Evolutionary conservation across 2,113 vertebrate genomes (phyloP).

Genomic region (Tringa solitaria): DNA sequence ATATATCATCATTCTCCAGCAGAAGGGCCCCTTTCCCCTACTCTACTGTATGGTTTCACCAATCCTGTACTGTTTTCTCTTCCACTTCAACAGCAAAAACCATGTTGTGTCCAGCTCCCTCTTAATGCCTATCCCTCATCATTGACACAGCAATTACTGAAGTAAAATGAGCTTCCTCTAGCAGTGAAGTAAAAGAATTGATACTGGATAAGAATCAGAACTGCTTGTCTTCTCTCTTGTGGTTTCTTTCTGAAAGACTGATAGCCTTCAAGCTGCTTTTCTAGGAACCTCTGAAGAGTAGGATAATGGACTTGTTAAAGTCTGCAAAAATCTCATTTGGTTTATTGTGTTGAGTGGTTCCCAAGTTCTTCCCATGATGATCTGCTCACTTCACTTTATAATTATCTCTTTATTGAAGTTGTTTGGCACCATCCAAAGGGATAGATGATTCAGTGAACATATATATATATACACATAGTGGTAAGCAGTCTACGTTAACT

Average conservation of each 20-base stretch:
- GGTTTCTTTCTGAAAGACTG: not conserved
- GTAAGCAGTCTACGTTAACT: not conserved
- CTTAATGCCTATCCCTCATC: not conserved
- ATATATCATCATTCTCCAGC: not conserved
- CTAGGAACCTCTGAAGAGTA: not conserved
- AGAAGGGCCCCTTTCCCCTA: not conserved
- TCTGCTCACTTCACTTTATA: not conserved
- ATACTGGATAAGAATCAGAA: not conserved
- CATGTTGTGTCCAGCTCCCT: not conserved
- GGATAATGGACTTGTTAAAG: not conserved
- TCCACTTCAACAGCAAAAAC: not conserved
- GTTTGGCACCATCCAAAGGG: not conserved
- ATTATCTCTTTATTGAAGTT: not conserved
- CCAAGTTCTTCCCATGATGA: not conserved
- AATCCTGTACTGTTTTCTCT: not conserved
- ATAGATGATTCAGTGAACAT: not conserved
- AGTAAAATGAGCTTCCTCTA: not conserved
- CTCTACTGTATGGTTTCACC: not conserved
- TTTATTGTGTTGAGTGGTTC: not conserved
- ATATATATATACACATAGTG: not conserved
- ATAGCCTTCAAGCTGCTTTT: not conserved
- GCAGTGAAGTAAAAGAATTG: not conserved
- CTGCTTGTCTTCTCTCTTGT: not conserved
- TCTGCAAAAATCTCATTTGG: not conserved
- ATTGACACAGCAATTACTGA: not conserved